phyloP scores from a whole-genome alignment of 1,140 invertebrate genomes.

The Calosoma granatense region DNA sequence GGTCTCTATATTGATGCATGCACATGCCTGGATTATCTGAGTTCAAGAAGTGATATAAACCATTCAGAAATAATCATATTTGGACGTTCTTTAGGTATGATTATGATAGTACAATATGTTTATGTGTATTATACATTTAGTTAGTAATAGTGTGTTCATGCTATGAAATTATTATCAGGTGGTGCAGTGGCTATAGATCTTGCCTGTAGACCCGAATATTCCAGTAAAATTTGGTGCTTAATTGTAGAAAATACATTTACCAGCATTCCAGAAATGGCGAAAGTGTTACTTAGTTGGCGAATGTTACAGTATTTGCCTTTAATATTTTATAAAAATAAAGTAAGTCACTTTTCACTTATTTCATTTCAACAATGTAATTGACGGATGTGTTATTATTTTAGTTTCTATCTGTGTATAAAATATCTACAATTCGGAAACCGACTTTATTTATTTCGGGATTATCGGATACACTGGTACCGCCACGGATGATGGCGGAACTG shows the following conservation, averaged over 20 bases:
- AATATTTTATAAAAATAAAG: slow-evolving; percentile 76
- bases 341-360: slow-evolving; percentile 28
- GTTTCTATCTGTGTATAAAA: slow-evolving; percentile 62
- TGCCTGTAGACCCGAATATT: slow-evolving; percentile 59
- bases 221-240: slow-evolving; percentile 68
- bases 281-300: slow-evolving; percentile 56
- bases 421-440: slow-evolving; percentile 53
- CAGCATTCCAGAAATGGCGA: slow-evolving; percentile 87
- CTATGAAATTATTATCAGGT: slow-evolving; percentile 23
- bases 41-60: slow-evolving; percentile 72
- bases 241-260: slow-evolving; percentile 94
- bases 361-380: slow-evolving; percentile 7
- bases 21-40: slow-evolving; percentile 76
- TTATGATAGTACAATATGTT: neutral
- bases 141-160: neutral
- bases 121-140: neutral
- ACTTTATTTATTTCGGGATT: slow-evolving; percentile 72
- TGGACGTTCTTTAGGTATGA: slow-evolving; percentile 76
- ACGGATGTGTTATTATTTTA: slow-evolving; percentile 37
- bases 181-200: slow-evolving; percentile 58
- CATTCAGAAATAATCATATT: slow-evolving; percentile 80
- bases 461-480: slow-evolving; percentile 75
- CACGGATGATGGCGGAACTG: slow-evolving; percentile 73
- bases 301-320: slow-evolving; percentile 61
- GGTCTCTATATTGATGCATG: slow-evolving; percentile 82